phyloP scores from a whole-genome alignment of 2,113 vertebrate genomes.

The Antigone vipio region DNA sequence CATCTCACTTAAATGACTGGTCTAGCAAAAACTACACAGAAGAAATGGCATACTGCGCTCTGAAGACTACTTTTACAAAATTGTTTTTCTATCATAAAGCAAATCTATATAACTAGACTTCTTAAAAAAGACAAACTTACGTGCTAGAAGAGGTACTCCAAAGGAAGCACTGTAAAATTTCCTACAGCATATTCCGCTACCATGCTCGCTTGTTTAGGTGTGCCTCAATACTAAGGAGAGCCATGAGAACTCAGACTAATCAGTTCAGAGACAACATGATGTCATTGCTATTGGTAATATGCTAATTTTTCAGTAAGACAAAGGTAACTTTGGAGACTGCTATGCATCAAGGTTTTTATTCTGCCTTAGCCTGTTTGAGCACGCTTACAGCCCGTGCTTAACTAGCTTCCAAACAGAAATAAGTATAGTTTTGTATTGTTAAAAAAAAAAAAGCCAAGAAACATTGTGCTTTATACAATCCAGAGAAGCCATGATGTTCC shows the following conservation, averaged over 20 bases:
- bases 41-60: not conserved
- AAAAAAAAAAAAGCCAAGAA: not conserved
- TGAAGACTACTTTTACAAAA: not conserved
- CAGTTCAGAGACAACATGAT: not conserved
- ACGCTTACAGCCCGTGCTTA: not conserved
- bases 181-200: not conserved
- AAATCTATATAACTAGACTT: not conserved
- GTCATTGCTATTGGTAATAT: not conserved
- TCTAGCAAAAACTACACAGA: not conserved
- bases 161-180: not conserved
- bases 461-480: not conserved
- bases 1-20: not conserved
- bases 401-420: not conserved
- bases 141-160: not conserved
- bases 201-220: not conserved
- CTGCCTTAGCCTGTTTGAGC: not conserved
- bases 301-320: not conserved
- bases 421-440: not conserved
- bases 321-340: not conserved
- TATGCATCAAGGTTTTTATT: not conserved
- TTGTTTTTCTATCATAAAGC: not conserved
- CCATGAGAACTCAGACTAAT: not conserved
- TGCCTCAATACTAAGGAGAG: not conserved
- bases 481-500: not conserved
- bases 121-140: rapidly evolving